Base-by-base conservation (phyloP, 2,113 vertebrate species). In the Saguinus imperator region DNA sequence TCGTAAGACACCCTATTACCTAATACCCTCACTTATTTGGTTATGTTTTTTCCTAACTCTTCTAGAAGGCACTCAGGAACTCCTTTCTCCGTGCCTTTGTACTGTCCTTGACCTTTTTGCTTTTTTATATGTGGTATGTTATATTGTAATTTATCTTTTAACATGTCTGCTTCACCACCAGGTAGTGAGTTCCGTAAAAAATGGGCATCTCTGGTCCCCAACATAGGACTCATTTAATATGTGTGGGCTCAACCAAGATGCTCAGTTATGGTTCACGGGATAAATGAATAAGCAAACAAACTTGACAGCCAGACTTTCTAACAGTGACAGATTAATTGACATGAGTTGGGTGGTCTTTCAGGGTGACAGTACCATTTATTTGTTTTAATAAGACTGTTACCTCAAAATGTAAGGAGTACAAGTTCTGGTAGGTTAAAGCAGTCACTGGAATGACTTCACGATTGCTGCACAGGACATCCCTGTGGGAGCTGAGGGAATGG, bases 341-440 rank as follows among this genome's bases (percentile, higher is more conserved):
- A 80, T 83, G 84, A 80, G 75, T 77, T 94, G 52, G 83, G 61
- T 77, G 68, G 72, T 93, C 66, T 94, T 29, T 57, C 40, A 85
- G 64, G 66, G 37, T 48, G 91, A 89, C 0, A 48, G 64, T 0
- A 1, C 20, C 73, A 81, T 89, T 94, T 89, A 52, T 95, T 88
- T 94, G 50, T 97, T 94, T 80, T 84, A 94, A 77, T 91, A 84
- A 86, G n/a, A 64, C 75, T 84, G 58, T 50, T 72, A 37, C 43
- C n/a, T 85, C 27, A 70, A 89, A 84, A 89, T 50, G 17, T 45
- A 85, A 88, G 61, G 50, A 77, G 52, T 23, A n/a, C 10, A 12
- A 61, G 43, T 55, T 89, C 58, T 80, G 68, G 21, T 48, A 57
- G 37, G 77, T 61, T 45, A 80, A 92, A 87, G 80, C 18, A 79